phyloP scores from a whole-genome alignment of 2,888 invertebrate species.

The Leistus spinibarbis region DNA sequence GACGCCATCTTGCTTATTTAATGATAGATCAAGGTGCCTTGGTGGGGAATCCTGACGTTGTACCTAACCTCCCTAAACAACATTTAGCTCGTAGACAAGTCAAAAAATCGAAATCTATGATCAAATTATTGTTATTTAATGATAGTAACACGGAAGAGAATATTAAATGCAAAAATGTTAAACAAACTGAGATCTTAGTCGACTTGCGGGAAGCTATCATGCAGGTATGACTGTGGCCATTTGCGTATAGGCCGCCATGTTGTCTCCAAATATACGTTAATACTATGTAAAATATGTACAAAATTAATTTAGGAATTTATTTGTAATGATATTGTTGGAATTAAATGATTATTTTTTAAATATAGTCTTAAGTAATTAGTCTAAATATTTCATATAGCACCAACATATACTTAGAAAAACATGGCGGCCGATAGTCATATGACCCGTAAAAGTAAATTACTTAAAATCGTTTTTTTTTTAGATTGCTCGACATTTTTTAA shows the following conservation, averaged over 20 bases:
- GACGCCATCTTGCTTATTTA: slow-evolving; percentile 88
- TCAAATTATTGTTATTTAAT: slow-evolving; percentile 87
- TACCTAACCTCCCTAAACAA: slow-evolving; percentile 92
- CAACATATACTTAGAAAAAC: too few species aligned
- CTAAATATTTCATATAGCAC: too few species aligned
- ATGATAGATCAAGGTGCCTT: slow-evolving; percentile 97
- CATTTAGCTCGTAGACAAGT: slow-evolving; percentile 86
- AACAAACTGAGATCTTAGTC: slow-evolving; percentile 98
- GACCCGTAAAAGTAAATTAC: too few species aligned
- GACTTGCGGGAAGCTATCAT: slow-evolving; percentile 95
- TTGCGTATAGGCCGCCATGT: background rate
- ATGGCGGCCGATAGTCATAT: too few species aligned
- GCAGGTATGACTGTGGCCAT: slow-evolving; percentile 63
- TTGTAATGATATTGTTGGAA: too few species aligned
- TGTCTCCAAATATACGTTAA: background rate
- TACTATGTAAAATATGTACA: slow-evolving; percentile 13
- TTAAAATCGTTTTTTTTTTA: slow-evolving; percentile 47
- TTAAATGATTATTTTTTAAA: too few species aligned
- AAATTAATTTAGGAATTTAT: slow-evolving; percentile 18
- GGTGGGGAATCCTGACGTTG: slow-evolving; percentile 87
- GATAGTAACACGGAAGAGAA: slow-evolving; percentile 80
- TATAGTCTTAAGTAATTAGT: too few species aligned
- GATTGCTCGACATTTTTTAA: slow-evolving; percentile 91
- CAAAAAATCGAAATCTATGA: slow-evolving; percentile 87
- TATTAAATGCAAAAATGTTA: slow-evolving; percentile 93